A percentile compares a stretch with the other conserved stretches of the same genome.
phyloP scores from a whole-genome alignment of 2,888 invertebrate species.

The Tridacna crocea region DNA sequence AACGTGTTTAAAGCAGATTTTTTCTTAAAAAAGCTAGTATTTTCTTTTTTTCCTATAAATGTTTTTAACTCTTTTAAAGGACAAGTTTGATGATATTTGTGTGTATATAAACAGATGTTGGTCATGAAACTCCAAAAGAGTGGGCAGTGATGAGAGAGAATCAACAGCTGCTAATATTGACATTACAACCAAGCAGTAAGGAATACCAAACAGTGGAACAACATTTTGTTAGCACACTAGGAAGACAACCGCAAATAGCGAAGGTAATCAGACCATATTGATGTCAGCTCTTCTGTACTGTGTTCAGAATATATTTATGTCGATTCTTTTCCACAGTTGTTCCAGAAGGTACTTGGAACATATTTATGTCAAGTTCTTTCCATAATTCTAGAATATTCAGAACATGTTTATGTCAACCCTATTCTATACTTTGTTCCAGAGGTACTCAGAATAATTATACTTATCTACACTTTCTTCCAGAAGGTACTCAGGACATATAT shows the following conservation, averaged over 20 bases:
- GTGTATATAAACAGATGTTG: slow-evolving; percentile 30
- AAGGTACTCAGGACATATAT: no score
- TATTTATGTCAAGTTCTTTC: no score
- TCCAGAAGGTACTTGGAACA: no score
- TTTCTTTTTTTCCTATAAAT: background rate
- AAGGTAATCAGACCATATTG: slow-evolving; percentile 37
- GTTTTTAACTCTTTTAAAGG: background rate
- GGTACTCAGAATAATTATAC: no score
- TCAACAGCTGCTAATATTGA: slow-evolving; percentile 45
- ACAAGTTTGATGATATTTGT: background rate
- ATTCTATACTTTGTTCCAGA: no score
- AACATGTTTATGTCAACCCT: no score
- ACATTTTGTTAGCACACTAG: slow-evolving; percentile 40
- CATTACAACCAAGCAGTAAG: slow-evolving; percentile 24
- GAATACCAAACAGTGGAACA: slow-evolving; percentile 44
- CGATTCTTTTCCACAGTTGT: no score
- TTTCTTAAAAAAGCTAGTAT: no score
- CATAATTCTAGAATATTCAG: no score
- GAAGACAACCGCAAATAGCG: slow-evolving; percentile 32
- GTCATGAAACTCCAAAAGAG: slow-evolving; percentile 35
- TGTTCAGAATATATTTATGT: no score
- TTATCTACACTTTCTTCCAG: no score
- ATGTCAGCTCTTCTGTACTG: no score
- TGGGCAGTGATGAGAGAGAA: slow-evolving; percentile 51
- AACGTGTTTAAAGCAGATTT: background rate